Evolutionary conservation across 2,797 vertebrate genomes (phyloP).

Genomic region (Rallus crepitans): DNA sequence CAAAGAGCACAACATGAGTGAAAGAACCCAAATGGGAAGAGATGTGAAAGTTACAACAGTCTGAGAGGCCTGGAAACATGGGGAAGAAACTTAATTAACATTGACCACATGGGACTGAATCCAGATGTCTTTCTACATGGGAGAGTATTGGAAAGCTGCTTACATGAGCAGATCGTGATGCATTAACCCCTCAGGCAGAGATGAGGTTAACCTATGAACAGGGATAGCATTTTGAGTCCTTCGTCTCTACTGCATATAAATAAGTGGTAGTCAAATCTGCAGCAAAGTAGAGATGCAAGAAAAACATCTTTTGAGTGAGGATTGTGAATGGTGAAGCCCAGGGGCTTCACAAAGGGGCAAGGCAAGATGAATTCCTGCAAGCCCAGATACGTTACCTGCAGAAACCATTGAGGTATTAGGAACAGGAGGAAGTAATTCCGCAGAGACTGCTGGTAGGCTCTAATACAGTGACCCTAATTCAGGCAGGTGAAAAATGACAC

Average conservation of each 20-base stretch:
- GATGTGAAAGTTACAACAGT: not conserved
- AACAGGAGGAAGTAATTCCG: not conserved
- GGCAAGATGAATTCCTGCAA: not conserved
- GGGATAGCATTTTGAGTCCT: not conserved
- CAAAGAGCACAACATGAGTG: not conserved
- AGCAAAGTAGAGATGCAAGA: not conserved
- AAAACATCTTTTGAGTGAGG: not conserved
- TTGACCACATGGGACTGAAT: not conserved
- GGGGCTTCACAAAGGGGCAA: not conserved
- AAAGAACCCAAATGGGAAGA: not conserved
- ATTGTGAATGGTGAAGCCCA: not conserved
- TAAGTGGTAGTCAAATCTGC: not conserved
- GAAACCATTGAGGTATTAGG: not conserved
- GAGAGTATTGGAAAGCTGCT: not conserved
- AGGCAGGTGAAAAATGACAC: not conserved
- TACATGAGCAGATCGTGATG: not conserved
- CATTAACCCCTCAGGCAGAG: not conserved
- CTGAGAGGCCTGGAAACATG: not conserved
- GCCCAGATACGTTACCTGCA: not conserved
- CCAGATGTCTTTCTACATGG: not conserved
- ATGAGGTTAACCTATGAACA: not conserved
- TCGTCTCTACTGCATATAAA: not conserved
- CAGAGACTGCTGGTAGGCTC: not conserved
- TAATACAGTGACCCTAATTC: not conserved
- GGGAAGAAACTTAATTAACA: not conserved